Evolutionary conservation across 2,888 invertebrate species (phyloP).

Genomic region (Pandemis corylana): DNA sequence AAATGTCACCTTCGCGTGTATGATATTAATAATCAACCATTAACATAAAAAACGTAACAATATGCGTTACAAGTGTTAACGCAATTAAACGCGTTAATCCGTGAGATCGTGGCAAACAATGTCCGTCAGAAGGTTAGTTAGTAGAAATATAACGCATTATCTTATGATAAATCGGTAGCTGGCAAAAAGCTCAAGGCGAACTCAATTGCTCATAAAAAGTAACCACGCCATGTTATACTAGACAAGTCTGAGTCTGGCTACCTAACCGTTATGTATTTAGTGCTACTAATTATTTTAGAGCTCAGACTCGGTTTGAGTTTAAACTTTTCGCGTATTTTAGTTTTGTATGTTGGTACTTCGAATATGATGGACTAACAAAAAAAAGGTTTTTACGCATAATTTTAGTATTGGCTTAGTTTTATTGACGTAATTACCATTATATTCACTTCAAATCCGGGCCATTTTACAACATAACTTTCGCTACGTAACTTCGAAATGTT

Average conservation of each 20-base stretch:
- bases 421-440: no score
- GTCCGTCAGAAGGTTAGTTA: conserved; percentile 19
- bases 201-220: conserved; percentile 3
- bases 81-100: background rate
- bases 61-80: background rate
- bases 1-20: background rate
- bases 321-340: background rate
- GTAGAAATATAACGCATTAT: conserved; percentile 8
- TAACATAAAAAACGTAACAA: background rate
- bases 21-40: background rate
- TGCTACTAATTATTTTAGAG: no score
- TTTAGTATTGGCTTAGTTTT: no score
- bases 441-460: no score
- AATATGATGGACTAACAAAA: no score
- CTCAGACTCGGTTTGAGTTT: no score
- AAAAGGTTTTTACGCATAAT: no score
- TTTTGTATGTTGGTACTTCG: background rate
- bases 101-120: conserved; percentile 32
- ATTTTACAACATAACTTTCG: no score
- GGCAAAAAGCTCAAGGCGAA: conserved; percentile 4
- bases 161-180: conserved; percentile 11
- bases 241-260: background rate
- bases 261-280: background rate
- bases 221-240: background rate
- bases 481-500: no score